These are phyloP conservation scores for rat (Rattus norvegicus) DNA, from an alignment of 2,113 vertebrate species.

Conservation along the genomic window GRCr8 NC_086021.1:143140501-143141000, in stretches of 20 bases:
- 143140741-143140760: no score
- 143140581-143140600: not conserved
- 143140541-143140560: not conserved
- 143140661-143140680: conserved; percentile 24
- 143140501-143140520: conserved; percentile 13
- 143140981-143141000: not conserved
- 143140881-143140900: not conserved
- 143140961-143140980: fast-evolving
- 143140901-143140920: not conserved
- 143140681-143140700: not conserved
- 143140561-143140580: not conserved
- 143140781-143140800: no score
- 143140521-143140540: not conserved
- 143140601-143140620: conserved; percentile 40
- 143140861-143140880: not conserved
- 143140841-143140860: not conserved
- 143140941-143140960: not conserved
- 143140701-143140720: conserved; percentile 3
- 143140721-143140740: not conserved
- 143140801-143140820: no score
- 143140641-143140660: not conserved
- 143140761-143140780: not conserved
- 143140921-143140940: not conserved
- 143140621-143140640: not conserved
- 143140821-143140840: not conserved